phyloP scores from a whole-genome alignment of 2,888 invertebrate genomes.

The Netelia virgata region DNA sequence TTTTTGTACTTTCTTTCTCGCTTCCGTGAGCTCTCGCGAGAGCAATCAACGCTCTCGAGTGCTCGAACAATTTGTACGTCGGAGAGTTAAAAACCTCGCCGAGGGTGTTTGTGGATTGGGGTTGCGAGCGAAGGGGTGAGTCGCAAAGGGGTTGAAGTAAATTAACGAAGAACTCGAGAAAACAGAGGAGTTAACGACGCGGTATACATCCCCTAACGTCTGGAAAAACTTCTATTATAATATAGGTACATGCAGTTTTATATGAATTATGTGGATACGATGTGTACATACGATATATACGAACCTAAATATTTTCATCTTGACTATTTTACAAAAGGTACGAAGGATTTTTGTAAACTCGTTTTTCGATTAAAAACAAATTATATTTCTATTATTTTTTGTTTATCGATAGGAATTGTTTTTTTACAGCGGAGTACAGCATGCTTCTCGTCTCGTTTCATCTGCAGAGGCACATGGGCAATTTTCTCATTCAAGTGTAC shows the following conservation, averaged over 20 bases:
- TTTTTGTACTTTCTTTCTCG: conserved; percentile 45
- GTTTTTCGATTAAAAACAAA: not conserved
- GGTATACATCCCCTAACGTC: conserved; percentile 1
- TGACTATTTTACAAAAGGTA: not conserved
- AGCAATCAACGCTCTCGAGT: conserved; percentile 60
- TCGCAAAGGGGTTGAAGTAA: conserved; percentile 29
- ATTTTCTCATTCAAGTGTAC: conserved; percentile 94
- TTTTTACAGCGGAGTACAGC: conserved; percentile 88
- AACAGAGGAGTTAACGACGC: conserved; percentile 42
- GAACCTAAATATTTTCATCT: conserved; percentile 1
- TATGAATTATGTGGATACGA: no score
- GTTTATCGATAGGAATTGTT: conserved; percentile 4
- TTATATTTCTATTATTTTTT: not conserved
- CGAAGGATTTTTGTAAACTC: not conserved
- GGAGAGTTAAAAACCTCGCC: conserved; percentile 36
- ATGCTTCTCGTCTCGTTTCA: conserved; percentile 92
- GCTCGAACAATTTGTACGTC: conserved; percentile 56
- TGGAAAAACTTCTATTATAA: conserved; percentile 1
- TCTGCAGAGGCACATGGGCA: conserved; percentile 93
- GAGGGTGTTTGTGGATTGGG: conserved; percentile 7
- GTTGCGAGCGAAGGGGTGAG: conserved; percentile 6
- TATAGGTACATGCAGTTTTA: no score
- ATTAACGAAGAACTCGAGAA: conserved; percentile 52
- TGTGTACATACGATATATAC: not conserved
- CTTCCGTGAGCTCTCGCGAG: conserved; percentile 50